Evolutionary conservation across 1,140 invertebrate genomes (phyloP), one percentile per base, ranked within the genome.

Genomic region (Gonatopus flavifemur): DNA sequence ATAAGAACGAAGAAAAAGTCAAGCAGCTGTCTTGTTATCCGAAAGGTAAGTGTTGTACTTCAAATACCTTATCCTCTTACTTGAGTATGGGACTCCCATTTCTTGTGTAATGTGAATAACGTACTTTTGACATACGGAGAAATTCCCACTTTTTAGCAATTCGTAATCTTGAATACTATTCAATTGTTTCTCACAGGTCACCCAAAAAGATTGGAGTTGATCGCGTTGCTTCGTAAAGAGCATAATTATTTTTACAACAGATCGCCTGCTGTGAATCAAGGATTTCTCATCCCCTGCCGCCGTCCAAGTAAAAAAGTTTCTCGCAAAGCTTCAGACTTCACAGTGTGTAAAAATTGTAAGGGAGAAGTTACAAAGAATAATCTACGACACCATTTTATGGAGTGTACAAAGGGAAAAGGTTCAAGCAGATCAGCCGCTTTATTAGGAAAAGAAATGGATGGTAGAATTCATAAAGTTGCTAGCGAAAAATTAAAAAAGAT

Each of bases 231-330:
- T 20, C 18, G 53, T 4, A 46, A 55, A 16, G 42, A 55, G 31
- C 47, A 48, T 9, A 36, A 55, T 41, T 42, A 42, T 31, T 3
- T 50, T 8, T 42, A 31, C 33, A 45, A 45, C n/a, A 40, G 31
- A 9, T 25, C 49, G 7, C 7, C 5, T 12, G 16, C 41, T 16
- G n/a, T 32, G 10, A 55, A 55, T 37, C 3, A 42, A 4, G 53
- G 47, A n/a, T 30, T 37, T 24, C 5, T 55, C 3, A 49, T 55
- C 3, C 19, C 35, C 8, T 39, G 21, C 13, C 24, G 52, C 13
- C 16, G 52, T 22, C 47, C 52, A 3, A 19, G 8, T 20, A 15
- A n/a, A 20, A 18, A 4, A 10, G 31, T 42, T 3, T 33, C 39
- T 9, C 19, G n/a, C 3, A 15, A 10, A 10, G 46, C 24, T 19